A percentile compares a stretch with the other conserved stretches of the same genome.
Conservation (phyloP, 2,113 vertebrate genomes). For the Pseudorectes ferrugineus region DNA sequence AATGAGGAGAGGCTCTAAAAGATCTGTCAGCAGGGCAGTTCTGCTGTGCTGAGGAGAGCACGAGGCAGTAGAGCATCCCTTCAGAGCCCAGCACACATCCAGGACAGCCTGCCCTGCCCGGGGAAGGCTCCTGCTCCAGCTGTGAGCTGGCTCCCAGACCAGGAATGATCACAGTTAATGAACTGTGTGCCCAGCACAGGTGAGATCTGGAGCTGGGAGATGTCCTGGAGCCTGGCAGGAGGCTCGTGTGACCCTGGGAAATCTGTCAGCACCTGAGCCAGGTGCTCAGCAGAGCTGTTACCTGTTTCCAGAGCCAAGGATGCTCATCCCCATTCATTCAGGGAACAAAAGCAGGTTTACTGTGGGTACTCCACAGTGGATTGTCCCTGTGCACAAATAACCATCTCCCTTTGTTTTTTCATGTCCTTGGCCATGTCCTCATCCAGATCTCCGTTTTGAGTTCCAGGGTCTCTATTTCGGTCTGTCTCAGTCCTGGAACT, state of each 20-base stretch:
- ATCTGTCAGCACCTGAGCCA: not conserved
- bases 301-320: not conserved
- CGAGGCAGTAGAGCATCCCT: not conserved
- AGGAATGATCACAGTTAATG: fast-evolving
- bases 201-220: not conserved
- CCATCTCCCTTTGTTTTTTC: not conserved
- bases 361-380: fast-evolving
- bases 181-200: not conserved
- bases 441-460: not conserved
- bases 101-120: not conserved
- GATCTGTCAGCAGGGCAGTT: not conserved
- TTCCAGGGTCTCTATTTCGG: not conserved
- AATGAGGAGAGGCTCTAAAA: not conserved
- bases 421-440: not conserved
- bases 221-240: not conserved
- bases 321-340: not conserved
- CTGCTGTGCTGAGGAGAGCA: not conserved
- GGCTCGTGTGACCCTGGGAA: not conserved
- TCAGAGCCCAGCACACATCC: not conserved
- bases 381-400: not conserved
- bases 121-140: not conserved
- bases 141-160: not conserved
- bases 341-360: not conserved
- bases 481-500: not conserved
- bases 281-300: not conserved